A percentile compares a stretch with the other conserved stretches of the same genome.
These are phyloP conservation scores for Eurystomus gularis DNA, from an alignment of 2,113 vertebrate genomes.

Conservation along the genomic window DNA sequence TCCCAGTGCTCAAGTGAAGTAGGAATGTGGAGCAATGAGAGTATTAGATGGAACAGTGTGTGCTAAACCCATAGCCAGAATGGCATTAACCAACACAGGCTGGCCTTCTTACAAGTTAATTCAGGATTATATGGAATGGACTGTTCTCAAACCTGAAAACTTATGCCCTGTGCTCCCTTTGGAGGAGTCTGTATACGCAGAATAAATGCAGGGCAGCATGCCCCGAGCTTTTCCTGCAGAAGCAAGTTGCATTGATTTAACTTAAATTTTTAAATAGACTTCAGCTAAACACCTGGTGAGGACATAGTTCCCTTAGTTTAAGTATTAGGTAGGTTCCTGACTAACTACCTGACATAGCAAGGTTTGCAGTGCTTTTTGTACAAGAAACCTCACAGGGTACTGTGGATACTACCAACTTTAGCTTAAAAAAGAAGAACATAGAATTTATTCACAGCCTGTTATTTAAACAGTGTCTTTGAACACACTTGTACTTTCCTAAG, in stretches of 20 bases:
- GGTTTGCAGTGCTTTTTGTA: background rate
- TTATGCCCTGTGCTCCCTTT: background rate
- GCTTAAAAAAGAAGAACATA: background rate
- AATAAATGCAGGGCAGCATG: slow-evolving; percentile 7
- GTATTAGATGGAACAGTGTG: background rate
- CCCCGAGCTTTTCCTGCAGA: background rate
- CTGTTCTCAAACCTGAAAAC: background rate
- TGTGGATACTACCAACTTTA: background rate
- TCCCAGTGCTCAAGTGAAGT: background rate
- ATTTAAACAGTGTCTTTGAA: background rate
- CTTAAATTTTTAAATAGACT: background rate
- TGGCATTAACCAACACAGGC: background rate
- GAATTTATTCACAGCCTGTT: background rate
- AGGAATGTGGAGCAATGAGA: background rate
- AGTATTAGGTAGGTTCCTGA: background rate
- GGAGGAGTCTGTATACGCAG: background rate
- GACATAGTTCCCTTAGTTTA: background rate
- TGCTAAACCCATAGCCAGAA: background rate
- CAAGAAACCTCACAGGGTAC: background rate
- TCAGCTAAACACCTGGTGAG: background rate
- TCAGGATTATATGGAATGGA: background rate
- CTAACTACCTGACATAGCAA: background rate
- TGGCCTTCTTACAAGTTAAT: background rate
- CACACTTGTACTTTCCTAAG: background rate
- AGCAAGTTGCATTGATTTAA: background rate